Evolutionary conservation across 2,888 invertebrate species (phyloP).

Genomic region (Aplocera efformata): DNA sequence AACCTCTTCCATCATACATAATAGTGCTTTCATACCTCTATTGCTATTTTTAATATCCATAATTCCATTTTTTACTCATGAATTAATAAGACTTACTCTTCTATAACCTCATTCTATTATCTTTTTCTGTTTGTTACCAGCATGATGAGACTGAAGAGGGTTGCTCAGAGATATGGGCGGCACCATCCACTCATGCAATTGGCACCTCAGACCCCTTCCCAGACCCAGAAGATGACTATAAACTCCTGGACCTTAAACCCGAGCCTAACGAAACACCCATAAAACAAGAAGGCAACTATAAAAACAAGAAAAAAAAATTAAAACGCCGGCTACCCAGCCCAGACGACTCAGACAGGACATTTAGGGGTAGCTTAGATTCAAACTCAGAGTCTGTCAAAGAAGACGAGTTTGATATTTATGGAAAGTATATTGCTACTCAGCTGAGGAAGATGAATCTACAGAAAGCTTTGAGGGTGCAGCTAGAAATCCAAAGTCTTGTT

Average conservation of each 20-base stretch:
- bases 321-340: slow-evolving; percentile 43
- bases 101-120: too few species aligned
- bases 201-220: slow-evolving; percentile 40
- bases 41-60: too few species aligned
- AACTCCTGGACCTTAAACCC: slow-evolving; percentile 40
- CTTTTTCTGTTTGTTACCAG: slow-evolving; percentile 23
- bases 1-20: too few species aligned
- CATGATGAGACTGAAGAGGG: slow-evolving; percentile 34
- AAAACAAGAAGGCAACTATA: slow-evolving; percentile 26
- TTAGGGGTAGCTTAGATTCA: slow-evolving; percentile 39
- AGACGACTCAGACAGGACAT: slow-evolving; percentile 44
- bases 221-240: slow-evolving; percentile 38
- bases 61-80: too few species aligned
- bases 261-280: slow-evolving; percentile 38
- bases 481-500: slow-evolving; percentile 65
- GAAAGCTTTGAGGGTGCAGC: slow-evolving; percentile 58
- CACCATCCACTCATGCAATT: slow-evolving; percentile 27
- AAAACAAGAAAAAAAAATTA: slow-evolving; percentile 49
- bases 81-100: too few species aligned
- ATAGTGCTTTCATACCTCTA: too few species aligned
- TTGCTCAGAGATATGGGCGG: slow-evolving; percentile 34
- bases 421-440: slow-evolving; percentile 67
- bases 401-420: slow-evolving; percentile 74
- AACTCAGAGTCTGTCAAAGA: slow-evolving; percentile 41
- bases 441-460: slow-evolving; percentile 62